Percentiles rank a stretch among this genome's conserved stretches.
These are phyloP conservation scores for Heterodera filipjevi DNA, from an alignment of 2,888 invertebrate species.

Conservation along the genomic window DNA sequence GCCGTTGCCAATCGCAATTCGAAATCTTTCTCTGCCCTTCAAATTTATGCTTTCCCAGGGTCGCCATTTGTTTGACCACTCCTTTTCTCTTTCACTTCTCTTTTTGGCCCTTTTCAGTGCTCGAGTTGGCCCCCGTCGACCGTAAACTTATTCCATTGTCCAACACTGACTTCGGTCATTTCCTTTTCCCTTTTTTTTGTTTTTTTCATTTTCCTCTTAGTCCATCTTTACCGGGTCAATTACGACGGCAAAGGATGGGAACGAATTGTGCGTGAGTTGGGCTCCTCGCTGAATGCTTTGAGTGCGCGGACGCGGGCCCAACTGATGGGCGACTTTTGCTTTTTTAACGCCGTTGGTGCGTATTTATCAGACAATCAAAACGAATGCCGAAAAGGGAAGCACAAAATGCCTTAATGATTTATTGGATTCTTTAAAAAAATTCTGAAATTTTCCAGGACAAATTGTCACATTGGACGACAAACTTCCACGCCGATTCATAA, in stretches of 20 bases:
- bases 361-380: neutral
- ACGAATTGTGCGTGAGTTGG: conserved; percentile 38
- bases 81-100: neutral
- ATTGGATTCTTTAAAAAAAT: neutral
- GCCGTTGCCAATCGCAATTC: conserved; percentile 42
- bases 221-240: conserved; percentile 47
- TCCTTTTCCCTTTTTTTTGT: neutral
- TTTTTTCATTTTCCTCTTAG: conserved; percentile 1
- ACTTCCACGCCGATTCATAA: conserved; percentile 37
- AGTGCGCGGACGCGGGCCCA: conserved; percentile 49
- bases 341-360: conserved; percentile 52
- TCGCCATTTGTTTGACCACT: conserved; percentile 4
- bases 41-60: conserved; percentile 48
- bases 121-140: conserved; percentile 47
- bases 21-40: conserved; percentile 44
- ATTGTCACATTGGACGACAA: conserved; percentile 31
- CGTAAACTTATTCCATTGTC: conserved; percentile 38
- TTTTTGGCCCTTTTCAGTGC: conserved; percentile 32
- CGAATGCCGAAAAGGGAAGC: neutral
- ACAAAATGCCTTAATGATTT: neutral
- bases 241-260: conserved; percentile 45
- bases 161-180: conserved; percentile 38
- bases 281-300: conserved; percentile 34
- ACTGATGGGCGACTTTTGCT: conserved; percentile 61
- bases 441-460: conserved; percentile 20